These are phyloP conservation scores for Holothuria scabra DNA, from an alignment of 53 echinoderm and acorn worm genomes.

Conservation along the genomic window DNA sequence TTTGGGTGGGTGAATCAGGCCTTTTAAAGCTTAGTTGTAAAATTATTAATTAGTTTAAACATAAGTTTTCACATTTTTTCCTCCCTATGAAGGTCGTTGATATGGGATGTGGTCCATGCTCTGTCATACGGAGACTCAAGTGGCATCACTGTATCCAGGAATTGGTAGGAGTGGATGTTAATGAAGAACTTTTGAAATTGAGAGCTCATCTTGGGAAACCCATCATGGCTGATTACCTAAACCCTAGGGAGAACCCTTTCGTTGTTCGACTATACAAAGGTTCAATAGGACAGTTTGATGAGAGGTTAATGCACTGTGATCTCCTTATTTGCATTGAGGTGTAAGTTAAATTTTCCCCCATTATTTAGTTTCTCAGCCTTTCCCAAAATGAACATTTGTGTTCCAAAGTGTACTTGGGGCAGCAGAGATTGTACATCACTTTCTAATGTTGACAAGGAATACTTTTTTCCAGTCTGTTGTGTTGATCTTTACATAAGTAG, in stretches of 20 bases:
- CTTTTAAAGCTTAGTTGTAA: no score
- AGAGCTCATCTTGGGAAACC: slow-evolving; percentile 67
- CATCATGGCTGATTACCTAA: slow-evolving; percentile 60
- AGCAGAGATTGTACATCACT: no score
- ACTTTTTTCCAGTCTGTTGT: no score
- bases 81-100: slow-evolving; percentile 76
- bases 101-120: slow-evolving; percentile 91
- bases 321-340: slow-evolving; percentile 87
- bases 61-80: no score
- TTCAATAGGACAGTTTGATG: slow-evolving; percentile 74
- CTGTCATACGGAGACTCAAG: slow-evolving; percentile 74
- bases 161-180: slow-evolving; percentile 82
- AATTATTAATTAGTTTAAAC: no score
- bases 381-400: no score
- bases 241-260: slow-evolving; percentile 66
- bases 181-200: slow-evolving; percentile 51
- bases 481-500: no score
- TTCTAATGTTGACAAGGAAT: no score
- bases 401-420: no score
- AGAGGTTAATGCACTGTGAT: slow-evolving; percentile 68
- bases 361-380: no score
- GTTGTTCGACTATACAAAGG: slow-evolving; percentile 71
- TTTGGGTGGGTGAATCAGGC: no score
- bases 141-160: slow-evolving; percentile 66
- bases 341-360: slow-evolving; percentile 58